Evolutionary conservation across 2,888 invertebrate species (phyloP).

Genomic region (Drosophila barbarae): DNA sequence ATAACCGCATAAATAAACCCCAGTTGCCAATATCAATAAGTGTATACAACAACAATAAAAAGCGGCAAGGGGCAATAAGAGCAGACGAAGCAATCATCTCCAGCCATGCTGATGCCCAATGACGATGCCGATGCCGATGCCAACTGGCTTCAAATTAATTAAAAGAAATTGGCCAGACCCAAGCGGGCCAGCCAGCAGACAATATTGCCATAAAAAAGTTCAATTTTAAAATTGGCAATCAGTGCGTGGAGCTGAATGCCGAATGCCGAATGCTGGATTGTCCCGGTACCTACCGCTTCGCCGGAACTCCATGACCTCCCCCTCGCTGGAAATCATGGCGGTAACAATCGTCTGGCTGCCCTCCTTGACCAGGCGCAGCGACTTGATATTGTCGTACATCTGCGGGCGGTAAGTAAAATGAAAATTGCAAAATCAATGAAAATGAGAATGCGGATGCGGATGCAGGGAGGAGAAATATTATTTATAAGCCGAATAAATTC

Average conservation of each 20-base stretch:
- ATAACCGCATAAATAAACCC: constrained; percentile 73
- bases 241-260: constrained; percentile 54
- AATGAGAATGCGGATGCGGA: not conserved
- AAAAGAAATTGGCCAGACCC: constrained; percentile 67
- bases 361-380: constrained; percentile 85
- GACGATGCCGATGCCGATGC: constrained; percentile 28
- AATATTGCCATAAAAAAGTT: constrained; percentile 69
- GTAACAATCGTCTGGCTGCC: constrained; percentile 85
- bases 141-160: constrained; percentile 70
- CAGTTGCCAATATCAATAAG: constrained; percentile 71
- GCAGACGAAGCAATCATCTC: constrained; percentile 64
- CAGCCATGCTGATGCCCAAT: constrained; percentile 45
- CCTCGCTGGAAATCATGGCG: constrained; percentile 93
- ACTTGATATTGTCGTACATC: constrained; percentile 95
- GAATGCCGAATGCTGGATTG: constrained; percentile 19
- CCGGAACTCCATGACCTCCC: constrained; percentile 92
- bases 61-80: constrained; percentile 37
- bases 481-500: constrained; percentile 74
- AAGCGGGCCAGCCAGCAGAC: constrained; percentile 29
- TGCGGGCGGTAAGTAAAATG: constrained; percentile 72
- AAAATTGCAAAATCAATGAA: constrained; percentile 69
- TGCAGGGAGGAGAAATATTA: constrained; percentile 46
- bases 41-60: constrained; percentile 71
- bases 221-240: constrained; percentile 75
- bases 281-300: constrained; percentile 77